phyloP scores from a whole-genome alignment of 2,888 invertebrate species.

The Drosophila falleni region DNA sequence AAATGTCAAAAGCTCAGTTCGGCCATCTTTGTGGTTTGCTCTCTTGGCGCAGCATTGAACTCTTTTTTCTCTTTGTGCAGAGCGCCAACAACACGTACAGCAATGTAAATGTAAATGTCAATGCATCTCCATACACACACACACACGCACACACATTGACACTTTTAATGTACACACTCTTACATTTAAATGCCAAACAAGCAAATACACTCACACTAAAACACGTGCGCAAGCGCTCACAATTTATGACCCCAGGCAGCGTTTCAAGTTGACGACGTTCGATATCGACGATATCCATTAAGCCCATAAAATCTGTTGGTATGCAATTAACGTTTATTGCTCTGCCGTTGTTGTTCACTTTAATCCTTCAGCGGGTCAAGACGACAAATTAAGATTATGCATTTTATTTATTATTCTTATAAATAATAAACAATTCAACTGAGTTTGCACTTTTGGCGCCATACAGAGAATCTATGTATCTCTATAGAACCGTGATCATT shows the following conservation, averaged over 20 bases:
- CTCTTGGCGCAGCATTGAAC: conserved; percentile 31
- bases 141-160: conserved; percentile 1
- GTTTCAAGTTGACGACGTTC: conserved; percentile 68
- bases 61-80: conserved; percentile 3
- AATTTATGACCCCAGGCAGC: conserved; percentile 67
- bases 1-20: conserved; percentile 38
- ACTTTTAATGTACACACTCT: conserved; percentile 12
- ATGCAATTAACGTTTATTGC: conserved; percentile 82
- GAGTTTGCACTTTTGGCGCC: not conserved
- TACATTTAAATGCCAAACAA: conserved; percentile 35
- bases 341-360: conserved; percentile 53
- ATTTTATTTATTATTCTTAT: conserved; percentile 74
- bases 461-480: not conserved
- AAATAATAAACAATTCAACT: conserved; percentile 42
- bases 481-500: not conserved
- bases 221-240: conserved; percentile 62
- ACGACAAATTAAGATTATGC: conserved; percentile 74
- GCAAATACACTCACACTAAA: conserved; percentile 54
- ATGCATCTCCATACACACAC: conserved; percentile 37
- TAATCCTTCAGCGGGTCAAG: conserved; percentile 77
- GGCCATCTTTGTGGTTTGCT: conserved; percentile 25
- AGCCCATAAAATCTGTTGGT: conserved; percentile 81
- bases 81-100: conserved; percentile 33
- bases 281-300: conserved; percentile 81
- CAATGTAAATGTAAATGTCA: conserved; percentile 62